Evolutionary conservation across 2,113 vertebrate species (phyloP).

Genomic region (Platichthys stellatus): DNA sequence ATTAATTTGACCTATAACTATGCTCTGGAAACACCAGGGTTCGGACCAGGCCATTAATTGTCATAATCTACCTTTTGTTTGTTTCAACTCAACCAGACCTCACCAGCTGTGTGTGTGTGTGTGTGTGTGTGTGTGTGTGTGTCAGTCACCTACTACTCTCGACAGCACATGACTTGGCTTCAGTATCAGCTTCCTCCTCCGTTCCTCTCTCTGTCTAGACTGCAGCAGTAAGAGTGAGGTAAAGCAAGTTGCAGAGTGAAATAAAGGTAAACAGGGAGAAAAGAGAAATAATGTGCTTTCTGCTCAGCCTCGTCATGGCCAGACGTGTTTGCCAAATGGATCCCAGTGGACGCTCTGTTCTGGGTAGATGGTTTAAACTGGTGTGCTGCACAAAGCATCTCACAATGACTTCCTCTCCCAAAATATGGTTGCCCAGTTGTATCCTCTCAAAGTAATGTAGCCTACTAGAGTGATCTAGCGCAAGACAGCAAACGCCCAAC

Average conservation of each 20-base stretch:
- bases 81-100: conserved; percentile 79
- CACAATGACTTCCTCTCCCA: background rate
- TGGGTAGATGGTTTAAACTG: conserved; percentile 66
- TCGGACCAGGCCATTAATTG: conserved; percentile 87
- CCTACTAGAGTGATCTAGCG: background rate
- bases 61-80: conserved; percentile 85
- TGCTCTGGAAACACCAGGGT: conserved; percentile 74
- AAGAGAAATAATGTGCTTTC: conserved; percentile 43
- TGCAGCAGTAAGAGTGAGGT: conserved; percentile 33
- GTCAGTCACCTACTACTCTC: conserved; percentile 50
- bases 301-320: conserved; percentile 43
- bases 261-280: conserved; percentile 35
- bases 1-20: conserved; percentile 87
- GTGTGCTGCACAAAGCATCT: conserved; percentile 41
- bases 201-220: conserved; percentile 63
- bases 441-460: background rate
- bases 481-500: too few relatives aligned
- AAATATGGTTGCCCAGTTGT: background rate
- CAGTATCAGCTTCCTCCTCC: conserved; percentile 28
- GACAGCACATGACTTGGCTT: conserved; percentile 63
- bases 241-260: conserved; percentile 55
- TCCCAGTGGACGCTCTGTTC: conserved; percentile 62
- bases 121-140: background rate
- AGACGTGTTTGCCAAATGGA: conserved; percentile 48
- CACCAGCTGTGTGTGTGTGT: conserved; percentile 14